A percentile compares a stretch with the other conserved stretches of the same genome.
These are phyloP conservation scores for Coptodon rendalli DNA, from an alignment of 2,113 vertebrate genomes.

Conservation along the genomic window DNA sequence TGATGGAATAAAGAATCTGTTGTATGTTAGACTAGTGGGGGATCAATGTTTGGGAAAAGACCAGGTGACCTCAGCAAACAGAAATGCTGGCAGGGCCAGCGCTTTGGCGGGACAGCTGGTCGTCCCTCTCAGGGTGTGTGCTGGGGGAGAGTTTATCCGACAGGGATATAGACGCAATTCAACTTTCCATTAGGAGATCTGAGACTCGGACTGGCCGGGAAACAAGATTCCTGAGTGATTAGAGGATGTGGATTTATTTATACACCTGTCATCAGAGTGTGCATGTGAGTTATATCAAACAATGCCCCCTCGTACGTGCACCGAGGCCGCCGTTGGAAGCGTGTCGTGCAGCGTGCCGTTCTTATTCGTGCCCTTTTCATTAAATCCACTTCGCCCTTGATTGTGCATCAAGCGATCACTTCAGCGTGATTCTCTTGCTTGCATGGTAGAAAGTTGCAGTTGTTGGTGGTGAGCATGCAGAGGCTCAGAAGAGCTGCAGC, in stretches of 20 bases:
- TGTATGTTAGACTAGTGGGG: background rate
- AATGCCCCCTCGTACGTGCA: background rate
- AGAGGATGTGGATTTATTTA: slow-evolving; percentile 19
- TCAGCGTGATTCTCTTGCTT: background rate
- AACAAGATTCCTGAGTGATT: background rate
- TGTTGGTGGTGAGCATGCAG: background rate
- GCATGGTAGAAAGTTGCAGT: background rate
- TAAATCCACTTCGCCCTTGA: background rate
- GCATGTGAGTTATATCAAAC: background rate
- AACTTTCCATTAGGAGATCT: slow-evolving; percentile 50
- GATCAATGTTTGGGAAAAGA: slow-evolving; percentile 1
- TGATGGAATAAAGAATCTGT: background rate
- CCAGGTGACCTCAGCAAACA: slow-evolving; percentile 39
- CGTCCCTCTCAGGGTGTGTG: background rate
- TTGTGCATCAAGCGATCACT: background rate
- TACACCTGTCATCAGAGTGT: background rate
- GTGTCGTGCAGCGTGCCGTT: background rate
- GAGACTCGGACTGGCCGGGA: background rate
- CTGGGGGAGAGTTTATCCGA: background rate
- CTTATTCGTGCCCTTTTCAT: background rate
- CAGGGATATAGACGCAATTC: slow-evolving; percentile 20
- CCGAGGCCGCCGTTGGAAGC: background rate
- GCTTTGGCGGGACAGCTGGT: slow-evolving; percentile 49
- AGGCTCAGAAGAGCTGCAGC: background rate
- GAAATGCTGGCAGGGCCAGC: slow-evolving; percentile 39